These are phyloP conservation scores for Campylomormyrus tamandua DNA, from an alignment of 2,113 vertebrate species.

Conservation along the genomic window DNA sequence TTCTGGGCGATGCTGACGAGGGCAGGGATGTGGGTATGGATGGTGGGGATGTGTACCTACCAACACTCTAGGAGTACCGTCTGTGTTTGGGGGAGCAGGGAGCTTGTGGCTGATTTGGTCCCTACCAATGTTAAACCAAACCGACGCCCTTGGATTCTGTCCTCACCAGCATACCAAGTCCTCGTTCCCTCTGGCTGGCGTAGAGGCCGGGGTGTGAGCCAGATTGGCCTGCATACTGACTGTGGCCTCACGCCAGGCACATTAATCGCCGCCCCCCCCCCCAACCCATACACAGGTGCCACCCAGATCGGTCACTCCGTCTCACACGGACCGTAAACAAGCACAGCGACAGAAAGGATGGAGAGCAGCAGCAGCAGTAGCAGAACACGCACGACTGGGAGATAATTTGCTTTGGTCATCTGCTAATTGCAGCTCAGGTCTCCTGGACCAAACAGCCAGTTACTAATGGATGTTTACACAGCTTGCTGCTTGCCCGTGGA, in stretches of 20 bases:
- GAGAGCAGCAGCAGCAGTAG: not conserved
- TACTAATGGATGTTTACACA: slow-evolving; percentile 17
- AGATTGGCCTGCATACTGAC: not conserved
- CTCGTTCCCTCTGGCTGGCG: not conserved
- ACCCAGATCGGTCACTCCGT: not conserved
- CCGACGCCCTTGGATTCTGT: not conserved
- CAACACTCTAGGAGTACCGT: not conserved
- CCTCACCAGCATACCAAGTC: not conserved
- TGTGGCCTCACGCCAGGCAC: not conserved
- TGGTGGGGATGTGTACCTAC: not conserved
- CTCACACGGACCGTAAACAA: not conserved
- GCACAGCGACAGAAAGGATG: not conserved
- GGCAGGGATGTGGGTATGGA: not conserved
- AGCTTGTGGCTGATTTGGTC: not conserved
- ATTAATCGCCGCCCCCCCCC: not conserved
- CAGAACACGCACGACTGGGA: not conserved
- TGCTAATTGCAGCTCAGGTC: not conserved
- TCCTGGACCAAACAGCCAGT: not conserved
- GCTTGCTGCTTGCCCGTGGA: not conserved
- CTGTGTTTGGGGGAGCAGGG: not conserved
- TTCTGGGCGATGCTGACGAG: not conserved
- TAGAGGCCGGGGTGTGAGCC: not conserved
- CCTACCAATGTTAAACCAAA: not conserved
- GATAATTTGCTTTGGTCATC: not conserved
- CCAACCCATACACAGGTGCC: not conserved